Evolutionary conservation across 2,888 invertebrate species (phyloP), one percentile per base, ranked within the genome.

Genomic region (Latrodectus elegans): DNA sequence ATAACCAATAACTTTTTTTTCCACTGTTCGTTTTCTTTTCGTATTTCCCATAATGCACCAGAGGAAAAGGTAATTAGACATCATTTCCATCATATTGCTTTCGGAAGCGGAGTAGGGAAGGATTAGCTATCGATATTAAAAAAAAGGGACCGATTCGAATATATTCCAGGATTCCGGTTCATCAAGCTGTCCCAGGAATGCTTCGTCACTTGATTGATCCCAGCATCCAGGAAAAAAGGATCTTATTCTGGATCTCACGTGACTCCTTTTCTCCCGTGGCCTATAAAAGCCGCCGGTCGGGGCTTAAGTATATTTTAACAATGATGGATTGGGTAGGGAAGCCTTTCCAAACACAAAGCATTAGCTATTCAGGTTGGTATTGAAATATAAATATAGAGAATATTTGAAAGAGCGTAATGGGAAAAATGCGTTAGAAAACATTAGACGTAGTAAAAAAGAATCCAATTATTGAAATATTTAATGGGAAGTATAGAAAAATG

Each of bases 121-220:
- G 80, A 80, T 80, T 80, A 80, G 73, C 52, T 65, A 80, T 80
- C 73, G 72, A 65, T 80, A 80, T 80, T 80, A 80, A 80, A 79
- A 79, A 71, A 55, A 71, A n/a, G 65, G 51, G 22, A 51, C 51
- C 68, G 52, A 49, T 60, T 12, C n/a, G n/a, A 38, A 60, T 15
- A 60, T 60, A 60, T 60, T 15, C 14, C 38, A 38, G 38, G 38
- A 38, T 38, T 80, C 52, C 55, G 64, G 65, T 74, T 81, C 65
- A 81, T 81, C 67, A 74, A 81, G 73, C 74, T 74, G 81, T 81
- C 81, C 17, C 38, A 1, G 17, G 12, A 60, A 4, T 49, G 67
- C 77, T 22, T 67, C 51, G 8, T n/a, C 10, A 10, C 14, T 74
- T 81, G 81, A 81, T 81, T 81, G 81, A 81, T 81, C 53, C 22